Evolutionary conservation across 2,797 vertebrate genomes (phyloP).

Genomic region (Neosalanx taihuensis): DNA sequence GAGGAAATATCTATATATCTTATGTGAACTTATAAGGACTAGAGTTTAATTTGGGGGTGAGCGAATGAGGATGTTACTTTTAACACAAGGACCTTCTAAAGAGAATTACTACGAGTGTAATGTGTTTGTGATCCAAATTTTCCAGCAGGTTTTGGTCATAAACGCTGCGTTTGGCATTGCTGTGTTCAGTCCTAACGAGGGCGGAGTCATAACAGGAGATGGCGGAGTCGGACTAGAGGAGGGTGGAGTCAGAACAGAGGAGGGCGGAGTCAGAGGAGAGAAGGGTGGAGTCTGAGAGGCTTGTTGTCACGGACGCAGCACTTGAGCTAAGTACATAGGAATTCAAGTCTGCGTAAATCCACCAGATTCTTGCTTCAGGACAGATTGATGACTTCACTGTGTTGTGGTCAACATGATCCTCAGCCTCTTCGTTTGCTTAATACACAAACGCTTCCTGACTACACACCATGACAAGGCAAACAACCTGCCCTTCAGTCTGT

Average conservation of each 20-base stretch:
- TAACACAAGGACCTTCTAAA: conserved; percentile 38
- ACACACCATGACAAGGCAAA: conserved; percentile 22
- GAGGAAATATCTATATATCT: conserved; percentile 46
- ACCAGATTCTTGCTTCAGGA: conserved; percentile 54
- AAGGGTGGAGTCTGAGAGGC: conserved; percentile 33
- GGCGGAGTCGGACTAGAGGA: conserved; percentile 20
- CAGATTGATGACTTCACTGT: conserved; percentile 55
- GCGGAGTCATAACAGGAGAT: conserved; percentile 11
- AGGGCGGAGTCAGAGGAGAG: conserved; percentile 31
- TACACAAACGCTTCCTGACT: too few relatives aligned
- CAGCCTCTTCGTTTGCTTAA: conserved; percentile 21
- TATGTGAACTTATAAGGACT: conserved; percentile 22
- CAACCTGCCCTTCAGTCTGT: conserved; percentile 7
- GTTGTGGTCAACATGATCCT: conserved; percentile 22
- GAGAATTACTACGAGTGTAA: conserved; percentile 40
- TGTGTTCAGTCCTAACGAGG: conserved; percentile 20
- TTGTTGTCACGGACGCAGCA: conserved; percentile 50
- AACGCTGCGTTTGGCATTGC: conserved; percentile 46
- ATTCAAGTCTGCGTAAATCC: conserved; percentile 56
- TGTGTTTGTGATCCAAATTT: conserved; percentile 45
- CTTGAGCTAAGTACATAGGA: conserved; percentile 58
- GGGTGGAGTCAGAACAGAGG: conserved; percentile 26
- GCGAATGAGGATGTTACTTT: conserved; percentile 13
- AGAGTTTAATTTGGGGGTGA: not conserved
- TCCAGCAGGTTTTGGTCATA: conserved; percentile 31